Evolutionary conservation across 2,888 invertebrate species (phyloP).

Genomic region (Trachelus troglodyta): DNA sequence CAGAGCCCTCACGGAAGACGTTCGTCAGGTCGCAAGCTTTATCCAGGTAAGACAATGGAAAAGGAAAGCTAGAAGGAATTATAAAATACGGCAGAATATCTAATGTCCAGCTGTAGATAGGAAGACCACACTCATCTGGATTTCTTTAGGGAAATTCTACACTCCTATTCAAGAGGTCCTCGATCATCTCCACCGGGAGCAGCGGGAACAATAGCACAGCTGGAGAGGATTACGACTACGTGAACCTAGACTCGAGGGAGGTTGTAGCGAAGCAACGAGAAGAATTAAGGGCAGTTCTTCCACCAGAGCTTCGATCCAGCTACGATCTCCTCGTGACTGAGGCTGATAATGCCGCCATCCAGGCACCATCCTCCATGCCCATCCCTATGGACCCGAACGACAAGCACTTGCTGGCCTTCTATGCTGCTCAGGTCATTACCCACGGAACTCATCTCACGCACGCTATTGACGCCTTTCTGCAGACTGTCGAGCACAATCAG

Average conservation of each 20-base stretch:
- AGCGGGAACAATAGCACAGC: slow-evolving; percentile 70
- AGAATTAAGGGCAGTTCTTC: slow-evolving; percentile 78
- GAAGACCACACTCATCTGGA: not conserved
- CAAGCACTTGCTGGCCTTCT: slow-evolving; percentile 86
- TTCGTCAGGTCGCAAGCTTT: slow-evolving; percentile 88
- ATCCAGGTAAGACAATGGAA: slow-evolving; percentile 70
- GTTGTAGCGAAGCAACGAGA: slow-evolving; percentile 78
- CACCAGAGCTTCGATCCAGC: slow-evolving; percentile 78
- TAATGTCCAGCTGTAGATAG: not conserved
- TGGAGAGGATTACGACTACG: slow-evolving; percentile 92
- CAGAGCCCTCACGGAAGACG: slow-evolving; percentile 88
- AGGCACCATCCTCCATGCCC: slow-evolving; percentile 61
- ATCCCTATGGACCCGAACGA: slow-evolving; percentile 79
- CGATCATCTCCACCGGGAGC: slow-evolving; percentile 57
- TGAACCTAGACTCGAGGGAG: slow-evolving; percentile 83
- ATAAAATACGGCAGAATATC: not conserved
- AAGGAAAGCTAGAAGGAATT: not conserved
- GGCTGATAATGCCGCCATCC: slow-evolving; percentile 74
- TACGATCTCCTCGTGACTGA: slow-evolving; percentile 82
- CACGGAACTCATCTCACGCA: slow-evolving; percentile 87
- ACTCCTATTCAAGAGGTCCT: slow-evolving; percentile 78
- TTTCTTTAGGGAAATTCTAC: slow-evolving; percentile 78
- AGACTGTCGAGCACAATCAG: slow-evolving; percentile 91
- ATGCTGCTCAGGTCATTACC: slow-evolving; percentile 86
- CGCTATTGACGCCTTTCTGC: slow-evolving; percentile 92